Percentiles rank a stretch among this genome's conserved stretches.
Conservation (phyloP, 1,140 invertebrate species). For the Rhagoletis pomonella region DNA sequence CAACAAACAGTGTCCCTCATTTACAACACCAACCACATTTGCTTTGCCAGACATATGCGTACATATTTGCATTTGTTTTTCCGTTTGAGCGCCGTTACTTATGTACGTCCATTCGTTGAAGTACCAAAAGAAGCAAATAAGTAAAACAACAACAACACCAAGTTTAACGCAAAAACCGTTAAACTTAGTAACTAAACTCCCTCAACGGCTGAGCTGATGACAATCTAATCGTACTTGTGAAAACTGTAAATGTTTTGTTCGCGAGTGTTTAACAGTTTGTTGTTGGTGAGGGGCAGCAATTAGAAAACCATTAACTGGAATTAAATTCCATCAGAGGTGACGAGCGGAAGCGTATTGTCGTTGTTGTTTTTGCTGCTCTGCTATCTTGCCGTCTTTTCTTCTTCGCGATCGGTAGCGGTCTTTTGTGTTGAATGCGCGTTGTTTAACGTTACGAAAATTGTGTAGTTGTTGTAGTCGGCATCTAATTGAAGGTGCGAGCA, state of each 20-base stretch:
- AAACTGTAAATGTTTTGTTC: not conserved
- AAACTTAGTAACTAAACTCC: constrained; percentile 15
- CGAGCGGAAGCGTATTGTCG: constrained; percentile 30
- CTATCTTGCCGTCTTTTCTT: not conserved
- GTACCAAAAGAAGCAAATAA: too few species aligned
- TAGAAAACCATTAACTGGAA: constrained; percentile 50
- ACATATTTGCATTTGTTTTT: constrained; percentile 48
- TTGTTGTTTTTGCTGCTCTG: not conserved
- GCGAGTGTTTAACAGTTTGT: not conserved
- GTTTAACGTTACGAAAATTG: not conserved
- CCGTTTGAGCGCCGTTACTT: constrained; percentile 1
- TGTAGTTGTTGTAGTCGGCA: not conserved
- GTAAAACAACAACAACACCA: not conserved
- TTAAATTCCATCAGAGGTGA: constrained; percentile 40
- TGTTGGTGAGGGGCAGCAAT: constrained; percentile 1
- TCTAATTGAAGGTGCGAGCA: constrained; percentile 6
- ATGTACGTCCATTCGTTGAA: constrained; percentile 7
- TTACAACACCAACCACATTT: not conserved
- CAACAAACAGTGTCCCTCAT: not conserved
- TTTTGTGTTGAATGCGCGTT: not conserved
- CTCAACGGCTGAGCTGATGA: not conserved
- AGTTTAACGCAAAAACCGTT: not conserved
- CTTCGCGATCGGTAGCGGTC: not conserved
- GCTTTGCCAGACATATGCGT: not conserved
- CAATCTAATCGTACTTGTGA: constrained; percentile 23